Evolutionary conservation across 2,113 vertebrate genomes (phyloP).

Genomic region (Athene cunicularia): DNA sequence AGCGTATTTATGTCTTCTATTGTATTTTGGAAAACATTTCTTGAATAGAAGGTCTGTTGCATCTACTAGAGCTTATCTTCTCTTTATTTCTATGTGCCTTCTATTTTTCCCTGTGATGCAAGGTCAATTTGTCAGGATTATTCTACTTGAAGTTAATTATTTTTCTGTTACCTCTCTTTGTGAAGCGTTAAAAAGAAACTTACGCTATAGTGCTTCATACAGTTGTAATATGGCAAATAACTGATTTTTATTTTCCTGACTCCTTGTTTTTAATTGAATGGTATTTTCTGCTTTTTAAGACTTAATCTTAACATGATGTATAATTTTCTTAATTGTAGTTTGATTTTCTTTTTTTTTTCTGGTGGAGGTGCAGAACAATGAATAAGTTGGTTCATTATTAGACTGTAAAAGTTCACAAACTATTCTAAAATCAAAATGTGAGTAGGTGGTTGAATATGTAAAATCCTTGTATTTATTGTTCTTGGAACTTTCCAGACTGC

Average conservation of each 20-base stretch:
- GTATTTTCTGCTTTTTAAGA: not conserved
- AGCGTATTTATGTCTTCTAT: not conserved
- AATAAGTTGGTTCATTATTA: not conserved
- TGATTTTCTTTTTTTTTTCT: not conserved
- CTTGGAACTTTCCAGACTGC: not conserved
- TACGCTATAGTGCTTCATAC: not conserved
- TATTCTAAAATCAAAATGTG: not conserved
- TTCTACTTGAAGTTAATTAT: not conserved
- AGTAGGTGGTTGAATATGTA: not conserved
- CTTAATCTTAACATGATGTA: not conserved
- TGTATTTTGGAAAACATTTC: not conserved
- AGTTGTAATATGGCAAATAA: not conserved
- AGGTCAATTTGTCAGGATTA: rapidly evolving
- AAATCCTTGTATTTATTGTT: not conserved
- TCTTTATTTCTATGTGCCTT: not conserved
- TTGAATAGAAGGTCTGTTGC: not conserved
- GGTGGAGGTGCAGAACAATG: not conserved
- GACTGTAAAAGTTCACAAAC: not conserved
- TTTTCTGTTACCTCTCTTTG: not conserved
- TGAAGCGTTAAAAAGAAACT: not conserved
- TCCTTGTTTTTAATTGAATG: not conserved
- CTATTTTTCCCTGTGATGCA: not conserved
- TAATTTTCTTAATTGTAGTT: not conserved
- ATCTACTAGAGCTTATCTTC: not conserved
- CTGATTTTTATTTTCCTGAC: not conserved